Base-by-base conservation (phyloP, 2,113 vertebrate genomes). In the Sphyrna mokarran region DNA sequence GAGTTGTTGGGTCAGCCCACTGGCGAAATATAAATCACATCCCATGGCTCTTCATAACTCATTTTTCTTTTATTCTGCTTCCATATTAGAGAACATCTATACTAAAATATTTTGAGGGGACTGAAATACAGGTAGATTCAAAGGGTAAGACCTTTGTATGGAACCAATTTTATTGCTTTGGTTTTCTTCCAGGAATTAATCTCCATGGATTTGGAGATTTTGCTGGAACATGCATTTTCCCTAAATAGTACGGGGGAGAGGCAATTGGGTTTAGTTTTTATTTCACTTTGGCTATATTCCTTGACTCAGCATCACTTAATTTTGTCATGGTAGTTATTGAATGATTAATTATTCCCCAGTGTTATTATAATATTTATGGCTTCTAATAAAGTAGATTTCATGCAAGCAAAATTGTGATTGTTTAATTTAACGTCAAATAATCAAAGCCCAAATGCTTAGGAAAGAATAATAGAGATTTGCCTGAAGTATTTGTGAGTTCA, bases 171-270 rank as follows among this genome's bases (percentile, higher is more conserved):
- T 72, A 95, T 95, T 48, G 40, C 43, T 95, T 95, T 70, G 69
- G 94, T 95, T 95, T 95, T 72, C 68, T 95, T 95, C 94, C 94
- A 95, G 94, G 94, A 95, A 72, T 95, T 95, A 95, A 76, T 95
- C 94, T 76, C 94, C 3, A 8, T 95, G 94, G 94, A 95, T 95
- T 95, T 95, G 69, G 94, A 95, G 94, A 72, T 95, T 95, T 95
- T 54, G 69, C 94, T 72, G 68, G 94, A 95, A 95, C 94, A 95
- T 95, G 94, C 94, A 76, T 95, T 70, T 72, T 95, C 43, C 69
- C 94, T 76, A 95, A 95, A 70, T 72, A 76, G 68, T 61, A 54
- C 26, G 94, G 94, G 94, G 94, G 94, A 95, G 94, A 95, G 40
- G 20, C 94, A 95, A 54, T 43, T 26, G 40, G 40, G 68, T 72